Base-by-base conservation (phyloP, 2,113 vertebrate genomes). In the Planiliza haematocheilus region DNA sequence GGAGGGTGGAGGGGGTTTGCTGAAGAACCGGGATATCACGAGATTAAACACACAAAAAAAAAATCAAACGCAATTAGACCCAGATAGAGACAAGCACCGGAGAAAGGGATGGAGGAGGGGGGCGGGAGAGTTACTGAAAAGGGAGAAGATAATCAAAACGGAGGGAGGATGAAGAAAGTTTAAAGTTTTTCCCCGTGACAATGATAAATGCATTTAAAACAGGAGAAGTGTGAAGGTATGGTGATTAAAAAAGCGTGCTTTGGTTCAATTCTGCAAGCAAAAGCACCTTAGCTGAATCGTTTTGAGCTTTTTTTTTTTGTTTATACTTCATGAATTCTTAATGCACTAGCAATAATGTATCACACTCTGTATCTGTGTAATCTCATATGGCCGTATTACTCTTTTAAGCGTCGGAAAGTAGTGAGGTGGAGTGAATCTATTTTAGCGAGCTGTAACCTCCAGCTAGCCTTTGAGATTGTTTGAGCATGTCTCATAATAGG, bases 11-110 rank as follows among this genome's bases (percentile, higher is more conserved):
- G 52, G 51, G 12, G 38, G 65, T 57, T 58, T 46, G 9, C 71
- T 42, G 57, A 76, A 74, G 79, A 79, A 71, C 36, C 11, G 59
- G 75, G 77, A 85, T 88, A 90, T 85, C 89, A 83, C 50, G 14
- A 90, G 73, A 92, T 89, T 86, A 87, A 76, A 84, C 66, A 78
- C 5, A 52, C 66, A 49, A 85, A 77, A 67, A 70, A 77, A 66
- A 77, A 87, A 85, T 77, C 66, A 89, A 89, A 89, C 87, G 83
- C 86, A 92, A 93, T 93, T 91, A 91, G 89, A 91, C 84, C 89
- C 81, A 88, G 79, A 86, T 68, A 72, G 83, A 91, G 68, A 89
- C 62, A 45, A 77, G 64, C 34, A 57, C 68, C 34, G 52, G 55
- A 76, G 61, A 74, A 57, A 36, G 34, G 59, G 38, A 60, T 59